Percentiles rank a stretch among this genome's conserved stretches.
phyloP scores from a whole-genome alignment of 2,888 invertebrate species.

The Drosophila macrospina region DNA sequence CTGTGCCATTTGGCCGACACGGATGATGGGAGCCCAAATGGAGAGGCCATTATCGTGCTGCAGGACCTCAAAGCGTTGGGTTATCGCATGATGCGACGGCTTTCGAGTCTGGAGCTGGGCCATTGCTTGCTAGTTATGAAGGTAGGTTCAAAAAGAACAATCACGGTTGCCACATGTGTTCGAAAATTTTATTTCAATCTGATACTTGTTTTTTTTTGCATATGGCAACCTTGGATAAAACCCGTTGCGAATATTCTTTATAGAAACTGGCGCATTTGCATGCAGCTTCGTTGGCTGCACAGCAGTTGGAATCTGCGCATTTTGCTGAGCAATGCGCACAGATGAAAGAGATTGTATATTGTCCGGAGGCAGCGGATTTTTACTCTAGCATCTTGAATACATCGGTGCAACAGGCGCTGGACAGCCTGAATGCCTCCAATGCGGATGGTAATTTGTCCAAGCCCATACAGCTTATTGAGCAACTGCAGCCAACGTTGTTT shows the following conservation, averaged over 20 bases:
- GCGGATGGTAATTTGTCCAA: constrained; percentile 77
- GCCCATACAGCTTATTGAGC: constrained; percentile 78
- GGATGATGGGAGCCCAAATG: constrained; percentile 71
- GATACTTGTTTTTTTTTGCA: not conserved
- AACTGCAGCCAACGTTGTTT: constrained; percentile 74
- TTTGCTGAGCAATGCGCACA: constrained; percentile 69
- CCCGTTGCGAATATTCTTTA: constrained; percentile 4
- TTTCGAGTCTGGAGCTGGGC: constrained; percentile 77
- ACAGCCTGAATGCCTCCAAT: constrained; percentile 79
- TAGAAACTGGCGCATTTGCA: constrained; percentile 84
- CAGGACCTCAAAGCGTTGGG: constrained; percentile 82
- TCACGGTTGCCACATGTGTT: not conserved
- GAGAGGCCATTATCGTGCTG: constrained; percentile 79
- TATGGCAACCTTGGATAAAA: not conserved
- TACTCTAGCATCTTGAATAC: constrained; percentile 79
- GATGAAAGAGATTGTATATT: constrained; percentile 83
- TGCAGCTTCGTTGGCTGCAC: constrained; percentile 83
- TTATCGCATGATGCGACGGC: constrained; percentile 81
- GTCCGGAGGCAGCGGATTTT: constrained; percentile 79
- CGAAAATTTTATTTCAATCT: no score
- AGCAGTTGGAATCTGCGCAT: constrained; percentile 63
- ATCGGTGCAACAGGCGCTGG: constrained; percentile 81
- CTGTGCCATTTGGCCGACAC: constrained; percentile 80
- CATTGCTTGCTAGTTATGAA: constrained; percentile 83
- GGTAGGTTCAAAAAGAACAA: constrained; percentile 64